These are phyloP conservation scores for Philereme vetulata DNA, from an alignment of 2,888 invertebrate genomes.

Conservation along the genomic window DNA sequence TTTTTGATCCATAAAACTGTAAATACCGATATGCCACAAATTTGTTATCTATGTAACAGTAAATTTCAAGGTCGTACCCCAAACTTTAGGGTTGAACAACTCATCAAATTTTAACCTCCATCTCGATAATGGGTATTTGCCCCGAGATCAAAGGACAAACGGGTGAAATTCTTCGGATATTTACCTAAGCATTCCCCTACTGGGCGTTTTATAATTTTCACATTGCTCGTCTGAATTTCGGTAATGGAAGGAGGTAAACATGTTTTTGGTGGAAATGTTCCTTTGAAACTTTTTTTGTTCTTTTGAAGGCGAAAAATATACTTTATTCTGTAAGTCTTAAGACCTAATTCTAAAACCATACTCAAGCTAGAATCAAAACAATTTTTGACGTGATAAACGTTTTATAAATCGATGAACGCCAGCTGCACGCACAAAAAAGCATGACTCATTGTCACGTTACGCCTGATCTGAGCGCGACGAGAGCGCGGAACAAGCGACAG, in stretches of 20 bases:
- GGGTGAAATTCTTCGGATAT: conserved; percentile 37
- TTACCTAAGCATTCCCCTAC: conserved; percentile 32
- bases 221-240: conserved; percentile 8
- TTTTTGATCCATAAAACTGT: no score
- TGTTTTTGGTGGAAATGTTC: background rate
- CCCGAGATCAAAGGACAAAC: conserved; percentile 42
- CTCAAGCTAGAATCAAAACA: no score
- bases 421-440: no score
- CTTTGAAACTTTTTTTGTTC: background rate
- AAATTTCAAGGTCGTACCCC: conserved; percentile 13
- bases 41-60: conserved; percentile 1
- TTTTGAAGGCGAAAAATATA: no score
- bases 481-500: no score
- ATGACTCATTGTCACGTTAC: no score
- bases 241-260: background rate
- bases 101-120: conserved; percentile 37
- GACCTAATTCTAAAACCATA: no score
- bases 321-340: no score
- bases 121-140: conserved; percentile 37
- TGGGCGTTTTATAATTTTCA: conserved; percentile 24
- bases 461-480: no score
- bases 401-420: no score
- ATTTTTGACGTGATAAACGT: no score
- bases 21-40: background rate
- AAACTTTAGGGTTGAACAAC: conserved; percentile 36